A percentile compares a stretch with the other conserved stretches of the same genome.
Conservation (phyloP, 1,140 invertebrate species). For the Scaptomyza graminum region DNA sequence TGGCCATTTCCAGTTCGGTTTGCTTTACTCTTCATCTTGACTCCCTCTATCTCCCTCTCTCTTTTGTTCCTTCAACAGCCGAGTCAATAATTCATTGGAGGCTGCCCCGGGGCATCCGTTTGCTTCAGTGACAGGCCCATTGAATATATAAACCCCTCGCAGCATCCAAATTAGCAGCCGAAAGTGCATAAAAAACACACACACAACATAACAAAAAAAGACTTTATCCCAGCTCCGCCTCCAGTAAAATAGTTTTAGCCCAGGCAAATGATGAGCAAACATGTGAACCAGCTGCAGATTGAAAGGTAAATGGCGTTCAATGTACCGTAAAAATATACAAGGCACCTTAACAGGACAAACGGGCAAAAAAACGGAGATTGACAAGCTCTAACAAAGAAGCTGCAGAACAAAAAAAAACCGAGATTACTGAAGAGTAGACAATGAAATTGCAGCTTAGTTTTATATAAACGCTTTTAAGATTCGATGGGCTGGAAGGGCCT, state of each 20-base stretch:
- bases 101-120: constrained; percentile 30
- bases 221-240: constrained; percentile 15
- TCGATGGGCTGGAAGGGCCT: constrained; percentile 68
- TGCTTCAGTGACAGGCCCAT: constrained; percentile 62
- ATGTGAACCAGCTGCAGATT: constrained; percentile 42
- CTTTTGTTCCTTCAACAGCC: constrained; percentile 3
- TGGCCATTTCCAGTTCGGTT: constrained; percentile 48
- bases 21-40: not conserved
- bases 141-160: constrained; percentile 61
- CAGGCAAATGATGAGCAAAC: constrained; percentile 48
- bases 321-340: constrained; percentile 70
- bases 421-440: constrained; percentile 21
- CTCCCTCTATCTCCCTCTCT: no score
- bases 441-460: constrained; percentile 68
- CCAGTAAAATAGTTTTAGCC: constrained; percentile 32
- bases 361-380: constrained; percentile 10
- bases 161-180: constrained; percentile 67
- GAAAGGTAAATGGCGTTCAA: constrained; percentile 71
- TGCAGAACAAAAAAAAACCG: constrained; percentile 8
- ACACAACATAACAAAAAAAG: constrained; percentile 5
- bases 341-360: constrained; percentile 16
- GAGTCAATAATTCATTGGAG: constrained; percentile 78
- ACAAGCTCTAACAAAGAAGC: constrained; percentile 28
- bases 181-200: constrained; percentile 27
- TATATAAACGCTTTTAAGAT: constrained; percentile 34